Percentiles rank a stretch among this genome's conserved stretches.
Evolutionary conservation across 1,140 invertebrate species (phyloP).

Genomic region (Bactericera cockerelli): DNA sequence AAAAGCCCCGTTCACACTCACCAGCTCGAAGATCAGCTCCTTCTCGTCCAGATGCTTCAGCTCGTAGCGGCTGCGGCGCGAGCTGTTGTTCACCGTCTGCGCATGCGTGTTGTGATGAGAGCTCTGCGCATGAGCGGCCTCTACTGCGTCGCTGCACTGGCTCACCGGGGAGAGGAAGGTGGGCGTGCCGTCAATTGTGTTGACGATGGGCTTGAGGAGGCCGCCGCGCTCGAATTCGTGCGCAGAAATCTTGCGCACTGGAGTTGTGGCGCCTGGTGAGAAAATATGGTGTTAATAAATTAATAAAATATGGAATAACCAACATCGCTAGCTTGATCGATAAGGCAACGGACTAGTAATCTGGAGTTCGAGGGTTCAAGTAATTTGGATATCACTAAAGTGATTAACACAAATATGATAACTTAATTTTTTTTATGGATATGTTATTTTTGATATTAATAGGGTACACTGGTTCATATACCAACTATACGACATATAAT

Average conservation of each 20-base stretch:
- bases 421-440: too few species aligned
- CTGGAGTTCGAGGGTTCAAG: too few species aligned
- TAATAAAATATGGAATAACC: too few species aligned
- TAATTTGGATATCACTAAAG: too few species aligned
- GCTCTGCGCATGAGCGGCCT: constrained; percentile 16
- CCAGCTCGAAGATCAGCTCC: constrained; percentile 88
- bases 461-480: too few species aligned
- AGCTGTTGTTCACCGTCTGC: constrained; percentile 35
- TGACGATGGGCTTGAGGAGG: constrained; percentile 76
- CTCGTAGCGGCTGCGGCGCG: constrained; percentile 61
- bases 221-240: constrained; percentile 89
- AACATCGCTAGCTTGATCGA: too few species aligned
- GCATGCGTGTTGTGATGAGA: background rate
- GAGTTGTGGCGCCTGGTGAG: constrained; percentile 76
- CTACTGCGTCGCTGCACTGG: constrained; percentile 17
- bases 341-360: too few species aligned
- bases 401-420: too few species aligned
- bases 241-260: constrained; percentile 86
- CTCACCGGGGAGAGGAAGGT: constrained; percentile 59
- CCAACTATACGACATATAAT: too few species aligned
- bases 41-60: constrained; percentile 78
- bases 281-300: too few species aligned
- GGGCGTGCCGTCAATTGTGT: constrained; percentile 74
- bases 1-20: too few species aligned
- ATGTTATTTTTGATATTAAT: too few species aligned